Evolutionary conservation across 2,888 invertebrate species (phyloP).

Genomic region (Eucera pruinosa): DNA sequence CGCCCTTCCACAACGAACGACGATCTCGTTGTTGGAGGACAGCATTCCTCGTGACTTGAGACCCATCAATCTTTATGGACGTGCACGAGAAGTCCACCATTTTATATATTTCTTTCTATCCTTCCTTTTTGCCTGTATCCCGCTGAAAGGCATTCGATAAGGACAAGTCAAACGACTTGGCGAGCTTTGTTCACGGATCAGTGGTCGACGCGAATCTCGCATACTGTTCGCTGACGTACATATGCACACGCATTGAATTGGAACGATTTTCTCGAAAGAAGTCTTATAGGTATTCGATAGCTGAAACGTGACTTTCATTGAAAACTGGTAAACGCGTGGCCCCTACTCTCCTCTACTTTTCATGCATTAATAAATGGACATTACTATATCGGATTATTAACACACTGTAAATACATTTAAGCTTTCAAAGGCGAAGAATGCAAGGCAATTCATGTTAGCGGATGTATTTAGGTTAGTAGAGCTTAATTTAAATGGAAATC

Average conservation of each 20-base stretch:
- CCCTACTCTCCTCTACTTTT: not conserved
- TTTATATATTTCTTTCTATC: not conserved
- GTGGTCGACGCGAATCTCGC: constrained; percentile 41
- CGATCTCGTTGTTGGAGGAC: not conserved
- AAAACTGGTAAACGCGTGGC: constrained; percentile 14
- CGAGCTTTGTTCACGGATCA: constrained; percentile 44
- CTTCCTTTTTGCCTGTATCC: not conserved
- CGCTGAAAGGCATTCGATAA: constrained; percentile 1
- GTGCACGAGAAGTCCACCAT: not conserved
- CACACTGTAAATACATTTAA: not conserved
- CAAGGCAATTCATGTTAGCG: not conserved
- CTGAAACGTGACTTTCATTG: constrained; percentile 24
- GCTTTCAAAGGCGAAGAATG: not conserved
- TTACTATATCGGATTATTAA: not conserved
- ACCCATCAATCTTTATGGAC: not conserved
- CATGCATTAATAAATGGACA: constrained; percentile 15
- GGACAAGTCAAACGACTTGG: constrained; percentile 43
- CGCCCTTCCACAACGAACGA: not conserved
- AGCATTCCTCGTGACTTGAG: constrained; percentile 3
- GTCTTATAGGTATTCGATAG: constrained; percentile 35
- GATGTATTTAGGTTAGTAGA: not conserved
- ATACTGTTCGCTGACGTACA: constrained; percentile 7
- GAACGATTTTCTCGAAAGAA: constrained; percentile 39
- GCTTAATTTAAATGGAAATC: not conserved
- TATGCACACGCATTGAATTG: constrained; percentile 38